These are phyloP conservation scores for Zelleria hepariella DNA, from an alignment of 2,888 invertebrate genomes.

Conservation along the genomic window DNA sequence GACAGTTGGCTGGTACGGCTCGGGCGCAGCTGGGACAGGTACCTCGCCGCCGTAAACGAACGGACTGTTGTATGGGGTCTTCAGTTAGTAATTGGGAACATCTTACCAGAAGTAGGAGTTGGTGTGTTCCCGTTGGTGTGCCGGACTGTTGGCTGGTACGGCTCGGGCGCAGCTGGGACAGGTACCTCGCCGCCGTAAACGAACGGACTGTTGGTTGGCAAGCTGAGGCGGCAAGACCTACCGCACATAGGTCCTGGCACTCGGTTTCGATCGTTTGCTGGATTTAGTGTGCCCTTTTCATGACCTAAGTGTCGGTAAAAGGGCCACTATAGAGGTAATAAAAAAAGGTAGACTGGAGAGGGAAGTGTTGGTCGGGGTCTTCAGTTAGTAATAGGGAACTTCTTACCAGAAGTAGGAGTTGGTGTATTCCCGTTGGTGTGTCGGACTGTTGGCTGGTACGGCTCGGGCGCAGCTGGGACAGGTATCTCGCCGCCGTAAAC, in stretches of 20 bases:
- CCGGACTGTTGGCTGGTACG: slow-evolving; percentile 8
- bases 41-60: slow-evolving; percentile 53
- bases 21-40: slow-evolving; percentile 8
- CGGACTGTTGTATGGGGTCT: slow-evolving; percentile 81
- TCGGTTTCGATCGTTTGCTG: no score
- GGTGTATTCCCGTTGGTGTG: slow-evolving; percentile 37
- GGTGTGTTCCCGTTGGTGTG: slow-evolving; percentile 37
- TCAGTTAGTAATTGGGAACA: no score
- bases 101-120: slow-evolving; percentile 10
- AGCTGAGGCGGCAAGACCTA: no score
- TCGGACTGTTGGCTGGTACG: slow-evolving; percentile 8
- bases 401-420: slow-evolving; percentile 10
- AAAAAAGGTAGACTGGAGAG: no score
- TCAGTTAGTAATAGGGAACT: not conserved
- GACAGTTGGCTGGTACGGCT: slow-evolving; percentile 1
- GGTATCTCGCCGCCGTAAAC: slow-evolving; percentile 38
- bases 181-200: slow-evolving; percentile 38
- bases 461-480: slow-evolving; percentile 4
- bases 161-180: slow-evolving; percentile 5
- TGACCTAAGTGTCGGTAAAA: no score
- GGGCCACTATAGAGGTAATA: no score
- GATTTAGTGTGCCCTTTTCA: no score
- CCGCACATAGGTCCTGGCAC: no score
- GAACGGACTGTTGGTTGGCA: slow-evolving; percentile 79
- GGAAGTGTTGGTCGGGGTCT: no score